Evolutionary conservation across 1,140 invertebrate species (phyloP).

Genomic region (Zaprionus vittiger): DNA sequence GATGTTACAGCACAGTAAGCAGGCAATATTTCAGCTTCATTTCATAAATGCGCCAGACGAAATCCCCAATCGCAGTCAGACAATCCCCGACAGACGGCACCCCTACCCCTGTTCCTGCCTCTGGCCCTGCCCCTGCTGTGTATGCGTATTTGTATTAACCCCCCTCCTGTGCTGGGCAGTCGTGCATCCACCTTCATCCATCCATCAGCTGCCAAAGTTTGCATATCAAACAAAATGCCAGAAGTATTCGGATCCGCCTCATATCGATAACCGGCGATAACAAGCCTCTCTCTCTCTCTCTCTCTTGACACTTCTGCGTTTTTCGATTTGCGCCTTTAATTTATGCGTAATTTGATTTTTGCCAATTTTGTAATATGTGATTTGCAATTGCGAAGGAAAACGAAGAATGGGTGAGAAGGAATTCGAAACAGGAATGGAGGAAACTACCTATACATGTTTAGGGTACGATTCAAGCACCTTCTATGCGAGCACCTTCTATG

Average conservation of each 20-base stretch:
- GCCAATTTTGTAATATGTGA: background rate
- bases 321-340: constrained; percentile 50
- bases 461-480: no score
- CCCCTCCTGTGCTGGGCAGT: constrained; percentile 12
- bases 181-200: constrained; percentile 18
- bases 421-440: background rate
- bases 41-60: constrained; percentile 71
- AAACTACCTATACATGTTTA: no score
- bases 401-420: background rate
- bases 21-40: constrained; percentile 80
- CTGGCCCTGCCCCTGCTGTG: background rate
- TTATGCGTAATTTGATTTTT: constrained; percentile 53
- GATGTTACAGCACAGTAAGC: constrained; percentile 80
- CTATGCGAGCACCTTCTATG: no score
- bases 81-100: constrained; percentile 13
- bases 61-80: constrained; percentile 39
- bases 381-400: no score
- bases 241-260: constrained; percentile 11
- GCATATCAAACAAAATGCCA: constrained; percentile 66
- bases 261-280: constrained; percentile 24
- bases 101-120: background rate
- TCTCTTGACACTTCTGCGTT: constrained; percentile 2
- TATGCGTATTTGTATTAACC: background rate
- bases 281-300: constrained; percentile 9
- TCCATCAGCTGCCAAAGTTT: constrained; percentile 58